Conservation (phyloP, 1,140 invertebrate genomes). For the Caenorhabditis brenneri region DNA sequence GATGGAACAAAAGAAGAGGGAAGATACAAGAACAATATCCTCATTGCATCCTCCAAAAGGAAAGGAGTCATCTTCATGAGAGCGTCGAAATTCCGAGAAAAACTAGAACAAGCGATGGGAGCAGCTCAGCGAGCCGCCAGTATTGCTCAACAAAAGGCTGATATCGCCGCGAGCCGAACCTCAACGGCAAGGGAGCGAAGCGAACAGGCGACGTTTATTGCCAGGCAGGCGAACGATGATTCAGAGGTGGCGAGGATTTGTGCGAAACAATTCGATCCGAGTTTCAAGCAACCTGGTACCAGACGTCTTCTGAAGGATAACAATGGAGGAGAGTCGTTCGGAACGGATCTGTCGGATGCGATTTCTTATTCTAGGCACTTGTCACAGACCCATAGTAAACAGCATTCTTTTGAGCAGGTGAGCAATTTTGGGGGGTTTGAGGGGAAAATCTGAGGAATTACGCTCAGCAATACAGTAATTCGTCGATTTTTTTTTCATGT, state of each 20-base stretch:
- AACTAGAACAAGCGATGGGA: conserved; percentile 91
- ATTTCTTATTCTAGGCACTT: conserved; percentile 43
- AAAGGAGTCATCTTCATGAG: conserved; percentile 95
- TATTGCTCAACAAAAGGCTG: conserved; percentile 96
- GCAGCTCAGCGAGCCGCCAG: conserved; percentile 94
- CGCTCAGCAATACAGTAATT: no score
- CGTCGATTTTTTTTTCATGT: no score
- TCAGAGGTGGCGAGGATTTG: conserved; percentile 88
- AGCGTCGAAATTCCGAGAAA: conserved; percentile 92
- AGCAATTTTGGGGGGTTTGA: not conserved
- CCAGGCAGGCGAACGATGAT: conserved; percentile 90
- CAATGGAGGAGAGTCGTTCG: conserved; percentile 41
- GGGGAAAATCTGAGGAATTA: no score
- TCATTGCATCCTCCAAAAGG: conserved; percentile 87
- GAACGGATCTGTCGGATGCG: conserved; percentile 45
- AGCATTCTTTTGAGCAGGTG: conserved; percentile 47
- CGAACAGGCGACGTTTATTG: conserved; percentile 87
- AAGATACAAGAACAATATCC: conserved; percentile 98
- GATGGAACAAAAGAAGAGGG: conserved; percentile 91
- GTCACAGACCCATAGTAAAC: conserved; percentile 45
- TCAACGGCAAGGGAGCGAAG: conserved; percentile 94
- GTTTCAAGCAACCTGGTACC: conserved; percentile 61
- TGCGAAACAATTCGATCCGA: conserved; percentile 91
- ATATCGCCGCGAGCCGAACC: conserved; percentile 96
- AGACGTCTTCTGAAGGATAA: conserved; percentile 32